Evolutionary conservation across 2,113 vertebrate genomes (phyloP).

Genomic region (Tricholaema leucomelas): DNA sequence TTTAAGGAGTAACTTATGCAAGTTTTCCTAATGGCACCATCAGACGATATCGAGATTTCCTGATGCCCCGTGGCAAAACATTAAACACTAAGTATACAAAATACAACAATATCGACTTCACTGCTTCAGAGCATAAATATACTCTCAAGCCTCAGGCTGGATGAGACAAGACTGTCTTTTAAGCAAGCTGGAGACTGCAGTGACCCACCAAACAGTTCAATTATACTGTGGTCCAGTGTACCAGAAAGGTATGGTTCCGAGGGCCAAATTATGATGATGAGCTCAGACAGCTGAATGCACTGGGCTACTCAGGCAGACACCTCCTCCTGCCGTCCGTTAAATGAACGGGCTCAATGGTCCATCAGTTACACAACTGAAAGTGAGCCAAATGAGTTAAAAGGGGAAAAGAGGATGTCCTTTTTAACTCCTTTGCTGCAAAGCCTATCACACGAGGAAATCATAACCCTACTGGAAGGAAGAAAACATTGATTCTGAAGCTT

Average conservation of each 20-base stretch:
- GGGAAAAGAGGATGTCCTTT: background rate
- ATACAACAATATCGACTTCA: slow-evolving; percentile 8
- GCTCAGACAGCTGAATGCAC: background rate
- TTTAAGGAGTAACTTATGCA: slow-evolving; percentile 10
- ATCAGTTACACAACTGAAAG: background rate
- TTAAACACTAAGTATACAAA: background rate
- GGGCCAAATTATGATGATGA: background rate
- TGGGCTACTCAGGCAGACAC: background rate
- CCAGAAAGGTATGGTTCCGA: background rate
- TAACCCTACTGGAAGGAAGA: background rate
- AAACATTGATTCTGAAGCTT: background rate
- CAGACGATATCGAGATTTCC: background rate
- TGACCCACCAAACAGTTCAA: slow-evolving; percentile 16
- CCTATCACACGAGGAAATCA: background rate
- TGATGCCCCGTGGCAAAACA: background rate
- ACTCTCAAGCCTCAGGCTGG: background rate
- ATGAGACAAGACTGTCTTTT: background rate
- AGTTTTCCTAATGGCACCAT: slow-evolving; percentile 2
- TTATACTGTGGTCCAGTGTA: background rate
- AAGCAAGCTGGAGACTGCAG: background rate
- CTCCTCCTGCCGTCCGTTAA: background rate
- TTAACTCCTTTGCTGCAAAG: accelerated
- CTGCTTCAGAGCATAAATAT: background rate
- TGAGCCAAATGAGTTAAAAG: background rate
- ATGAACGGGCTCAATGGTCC: background rate